Conservation (phyloP, 1,140 invertebrate genomes). For the Heterodera schachtii region DNA sequence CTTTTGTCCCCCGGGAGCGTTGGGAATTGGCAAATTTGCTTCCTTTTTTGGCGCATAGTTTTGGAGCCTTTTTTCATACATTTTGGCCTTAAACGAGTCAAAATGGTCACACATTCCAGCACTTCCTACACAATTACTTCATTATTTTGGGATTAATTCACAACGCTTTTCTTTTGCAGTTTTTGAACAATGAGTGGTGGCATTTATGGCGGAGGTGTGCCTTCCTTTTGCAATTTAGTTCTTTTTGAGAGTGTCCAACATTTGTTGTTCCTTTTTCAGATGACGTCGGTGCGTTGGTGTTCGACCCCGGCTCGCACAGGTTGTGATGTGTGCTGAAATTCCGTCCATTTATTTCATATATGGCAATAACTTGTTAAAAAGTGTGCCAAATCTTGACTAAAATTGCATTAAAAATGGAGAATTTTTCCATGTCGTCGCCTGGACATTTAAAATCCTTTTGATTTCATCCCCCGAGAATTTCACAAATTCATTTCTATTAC, state of each 20-base stretch:
- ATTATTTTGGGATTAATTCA: too few relatives aligned
- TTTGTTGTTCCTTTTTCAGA: conserved; percentile 36
- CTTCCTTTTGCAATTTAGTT: background rate
- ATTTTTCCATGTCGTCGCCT: too few relatives aligned
- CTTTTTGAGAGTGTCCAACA: conserved; percentile 30
- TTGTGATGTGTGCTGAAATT: background rate
- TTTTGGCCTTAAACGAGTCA: background rate
- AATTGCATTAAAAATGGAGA: too few relatives aligned
- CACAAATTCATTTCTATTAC: background rate
- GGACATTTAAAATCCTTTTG: too few relatives aligned
- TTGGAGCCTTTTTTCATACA: background rate
- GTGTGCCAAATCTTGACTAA: background rate
- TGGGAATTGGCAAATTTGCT: too few relatives aligned
- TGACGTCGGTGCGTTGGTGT: conserved; percentile 54
- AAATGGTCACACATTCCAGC: too few relatives aligned
- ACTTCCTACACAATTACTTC: too few relatives aligned
- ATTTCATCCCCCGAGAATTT: too few relatives aligned
- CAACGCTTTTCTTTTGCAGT: background rate
- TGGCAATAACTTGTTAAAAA: background rate
- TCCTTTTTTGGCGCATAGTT: background rate
- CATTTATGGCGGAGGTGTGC: conserved; percentile 45
- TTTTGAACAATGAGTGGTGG: conserved; percentile 44
- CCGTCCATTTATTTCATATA: too few relatives aligned
- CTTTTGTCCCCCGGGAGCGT: too few relatives aligned
- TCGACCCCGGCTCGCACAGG: conserved; percentile 50